Percentiles rank a stretch among this genome's conserved stretches.
These are phyloP conservation scores for Ctenicera cuprea DNA, from an alignment of 2,888 invertebrate genomes.

Conservation along the genomic window DNA sequence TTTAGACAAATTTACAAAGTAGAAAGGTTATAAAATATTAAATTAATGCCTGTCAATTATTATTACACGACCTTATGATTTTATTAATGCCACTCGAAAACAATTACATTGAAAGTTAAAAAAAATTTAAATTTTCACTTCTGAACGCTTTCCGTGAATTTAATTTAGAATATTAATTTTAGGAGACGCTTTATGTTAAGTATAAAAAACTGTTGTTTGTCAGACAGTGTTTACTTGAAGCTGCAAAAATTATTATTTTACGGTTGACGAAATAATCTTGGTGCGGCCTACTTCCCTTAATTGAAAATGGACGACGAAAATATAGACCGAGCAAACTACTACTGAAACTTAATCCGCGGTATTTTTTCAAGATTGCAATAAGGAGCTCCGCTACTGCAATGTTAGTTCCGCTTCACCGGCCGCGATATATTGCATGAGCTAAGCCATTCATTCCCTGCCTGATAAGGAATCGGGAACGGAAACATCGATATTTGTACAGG, in stretches of 20 bases:
- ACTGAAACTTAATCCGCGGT: constrained; percentile 40
- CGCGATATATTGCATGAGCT: constrained; percentile 63
- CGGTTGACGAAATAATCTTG: neutral
- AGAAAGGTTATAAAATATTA: too few relatives aligned
- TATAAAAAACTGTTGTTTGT: too few relatives aligned
- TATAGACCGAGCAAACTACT: constrained; percentile 2
- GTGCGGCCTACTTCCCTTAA: constrained; percentile 10
- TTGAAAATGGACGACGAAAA: constrained; percentile 8
- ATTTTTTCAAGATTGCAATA: constrained; percentile 49
- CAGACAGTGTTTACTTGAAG: neutral
- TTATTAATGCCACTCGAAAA: too few relatives aligned
- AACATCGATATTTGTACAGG: constrained; percentile 60
- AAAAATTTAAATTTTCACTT: too few relatives aligned
- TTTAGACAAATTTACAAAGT: too few relatives aligned
- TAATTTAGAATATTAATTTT: too few relatives aligned
- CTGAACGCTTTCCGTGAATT: too few relatives aligned
- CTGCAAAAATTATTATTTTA: neutral
- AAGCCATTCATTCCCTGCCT: constrained; percentile 62
- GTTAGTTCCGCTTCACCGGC: constrained; percentile 61
- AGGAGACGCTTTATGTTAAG: too few relatives aligned
- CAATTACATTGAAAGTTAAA: too few relatives aligned
- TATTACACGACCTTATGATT: too few relatives aligned
- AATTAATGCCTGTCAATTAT: too few relatives aligned
- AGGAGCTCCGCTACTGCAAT: constrained; percentile 54
- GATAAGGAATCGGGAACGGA: constrained; percentile 64